Conservation (phyloP, 2,888 invertebrate species). For the Thera obeliscata region DNA sequence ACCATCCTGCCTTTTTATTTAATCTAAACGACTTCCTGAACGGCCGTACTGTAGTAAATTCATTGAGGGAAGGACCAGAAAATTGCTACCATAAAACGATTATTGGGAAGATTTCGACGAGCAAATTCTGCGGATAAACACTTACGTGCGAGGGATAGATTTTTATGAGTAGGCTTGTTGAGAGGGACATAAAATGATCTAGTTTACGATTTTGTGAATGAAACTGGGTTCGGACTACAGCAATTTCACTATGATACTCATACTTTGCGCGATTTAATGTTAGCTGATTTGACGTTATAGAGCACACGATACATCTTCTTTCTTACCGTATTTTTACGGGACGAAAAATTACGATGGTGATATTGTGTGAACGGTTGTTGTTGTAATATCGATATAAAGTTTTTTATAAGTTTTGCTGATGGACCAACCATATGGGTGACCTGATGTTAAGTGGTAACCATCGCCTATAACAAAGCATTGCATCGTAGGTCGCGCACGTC, state of each 20-base stretch:
- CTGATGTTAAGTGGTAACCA: too few species aligned
- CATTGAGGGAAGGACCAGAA: conserved; percentile 7
- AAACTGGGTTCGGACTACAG: conserved; percentile 4
- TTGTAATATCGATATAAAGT: too few species aligned
- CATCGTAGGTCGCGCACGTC: too few species aligned
- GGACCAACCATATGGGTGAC: too few species aligned
- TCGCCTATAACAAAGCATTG: too few species aligned
- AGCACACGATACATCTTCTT: background rate
- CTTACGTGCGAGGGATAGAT: conserved; percentile 37
- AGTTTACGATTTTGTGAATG: conserved; percentile 35
- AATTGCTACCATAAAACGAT: conserved; percentile 19
- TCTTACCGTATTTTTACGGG: background rate
- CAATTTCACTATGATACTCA: conserved; percentile 8
- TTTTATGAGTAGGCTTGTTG: conserved; percentile 39
- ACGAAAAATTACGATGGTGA: background rate
- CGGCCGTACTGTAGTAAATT: conserved; percentile 14
- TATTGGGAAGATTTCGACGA: conserved; percentile 22
- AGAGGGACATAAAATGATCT: conserved; percentile 40
- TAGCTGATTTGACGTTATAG: conserved; percentile 15
- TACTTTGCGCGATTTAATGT: conserved; percentile 8
- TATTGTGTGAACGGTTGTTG: background rate
- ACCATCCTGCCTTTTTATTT: background rate
- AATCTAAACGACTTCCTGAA: conserved; percentile 10
- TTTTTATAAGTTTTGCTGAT: too few species aligned
- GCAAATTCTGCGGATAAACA: conserved; percentile 36